Evolutionary conservation across 2,797 vertebrate species (phyloP).

Genomic region (Melopsittacus undulatus): DNA sequence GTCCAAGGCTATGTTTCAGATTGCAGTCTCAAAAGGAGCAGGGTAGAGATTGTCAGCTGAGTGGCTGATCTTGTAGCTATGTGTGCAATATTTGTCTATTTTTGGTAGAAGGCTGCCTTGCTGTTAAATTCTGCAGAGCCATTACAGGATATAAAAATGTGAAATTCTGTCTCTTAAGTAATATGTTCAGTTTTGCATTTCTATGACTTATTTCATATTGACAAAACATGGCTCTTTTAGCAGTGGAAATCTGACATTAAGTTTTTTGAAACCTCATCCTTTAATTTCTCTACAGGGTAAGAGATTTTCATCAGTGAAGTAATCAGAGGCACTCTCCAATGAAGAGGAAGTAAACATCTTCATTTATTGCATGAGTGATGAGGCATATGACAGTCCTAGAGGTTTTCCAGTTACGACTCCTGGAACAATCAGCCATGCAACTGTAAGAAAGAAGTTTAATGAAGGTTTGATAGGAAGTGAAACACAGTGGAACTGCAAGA

Average conservation of each 20-base stretch:
- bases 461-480: not conserved
- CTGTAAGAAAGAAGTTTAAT: not conserved
- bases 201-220: not conserved
- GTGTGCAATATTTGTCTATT: not conserved
- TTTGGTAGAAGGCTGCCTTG: not conserved
- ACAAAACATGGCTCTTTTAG: not conserved
- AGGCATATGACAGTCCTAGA: not conserved
- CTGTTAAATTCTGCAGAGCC: not conserved
- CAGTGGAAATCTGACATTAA: not conserved
- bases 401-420: not conserved
- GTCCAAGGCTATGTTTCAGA: not conserved
- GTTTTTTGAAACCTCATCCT: not conserved
- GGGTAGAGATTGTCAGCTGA: not conserved
- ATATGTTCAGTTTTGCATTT: not conserved
- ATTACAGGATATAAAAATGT: not conserved
- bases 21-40: not conserved
- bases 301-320: not conserved
- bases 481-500: not conserved
- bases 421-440: not conserved
- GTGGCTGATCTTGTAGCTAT: not conserved
- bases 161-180: not conserved
- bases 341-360: not conserved
- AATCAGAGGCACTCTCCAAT: not conserved
- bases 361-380: not conserved
- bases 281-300: not conserved